These are phyloP conservation scores for Philonicus albiceps DNA, from an alignment of 2,888 invertebrate genomes.

Conservation along the genomic window DNA sequence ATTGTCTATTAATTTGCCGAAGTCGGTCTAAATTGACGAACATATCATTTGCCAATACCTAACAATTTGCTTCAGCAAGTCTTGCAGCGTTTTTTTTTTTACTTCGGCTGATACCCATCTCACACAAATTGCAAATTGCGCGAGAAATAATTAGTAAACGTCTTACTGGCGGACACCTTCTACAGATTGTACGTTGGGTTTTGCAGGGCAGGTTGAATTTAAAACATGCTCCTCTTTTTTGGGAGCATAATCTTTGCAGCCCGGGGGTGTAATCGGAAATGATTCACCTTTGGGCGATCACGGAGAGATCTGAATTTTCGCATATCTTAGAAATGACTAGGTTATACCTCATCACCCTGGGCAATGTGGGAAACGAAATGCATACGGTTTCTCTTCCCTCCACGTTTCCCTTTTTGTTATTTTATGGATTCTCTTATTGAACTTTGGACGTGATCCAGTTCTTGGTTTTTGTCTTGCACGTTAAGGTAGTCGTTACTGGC, in stretches of 20 bases:
- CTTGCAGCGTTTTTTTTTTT: background rate
- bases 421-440: background rate
- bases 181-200: background rate
- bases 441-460: background rate
- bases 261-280: background rate
- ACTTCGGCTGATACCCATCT: background rate
- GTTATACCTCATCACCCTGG: background rate
- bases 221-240: background rate
- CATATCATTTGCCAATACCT: background rate
- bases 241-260: background rate
- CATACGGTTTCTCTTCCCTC: background rate
- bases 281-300: conserved; percentile 30
- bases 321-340: conserved; percentile 3
- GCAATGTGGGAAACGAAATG: background rate
- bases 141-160: background rate
- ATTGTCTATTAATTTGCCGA: background rate
- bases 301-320: background rate
- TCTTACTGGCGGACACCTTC: background rate
- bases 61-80: background rate
- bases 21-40: background rate
- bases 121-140: background rate
- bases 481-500: background rate
- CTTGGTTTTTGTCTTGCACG: background rate
- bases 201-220: background rate
- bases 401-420: background rate